These are phyloP conservation scores for Cephus nigrinus DNA, from an alignment of 2,888 invertebrate genomes.

Conservation along the genomic window DNA sequence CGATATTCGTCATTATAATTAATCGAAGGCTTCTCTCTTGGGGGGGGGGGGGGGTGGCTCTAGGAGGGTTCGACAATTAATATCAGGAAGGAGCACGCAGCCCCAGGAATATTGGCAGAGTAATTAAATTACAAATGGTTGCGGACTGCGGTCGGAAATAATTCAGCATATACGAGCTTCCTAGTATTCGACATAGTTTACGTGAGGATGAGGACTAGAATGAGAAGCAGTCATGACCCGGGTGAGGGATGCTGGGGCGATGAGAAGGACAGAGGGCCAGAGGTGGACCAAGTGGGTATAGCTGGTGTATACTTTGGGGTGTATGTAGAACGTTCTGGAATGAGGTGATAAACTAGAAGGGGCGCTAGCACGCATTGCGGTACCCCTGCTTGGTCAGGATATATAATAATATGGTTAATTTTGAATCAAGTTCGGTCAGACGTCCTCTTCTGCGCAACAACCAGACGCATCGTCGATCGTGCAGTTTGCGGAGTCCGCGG, in stretches of 20 bases:
- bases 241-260: neutral
- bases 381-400: neutral
- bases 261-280: too few species aligned
- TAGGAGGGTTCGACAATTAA: neutral
- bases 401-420: conserved; percentile 61
- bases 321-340: neutral
- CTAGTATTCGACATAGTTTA: conserved; percentile 48
- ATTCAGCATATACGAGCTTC: conserved; percentile 56
- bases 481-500: conserved; percentile 50
- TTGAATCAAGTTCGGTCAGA: conserved; percentile 54
- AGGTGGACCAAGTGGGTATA: neutral
- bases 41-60: too few species aligned
- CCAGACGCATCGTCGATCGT: neutral
- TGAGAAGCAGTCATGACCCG: neutral
- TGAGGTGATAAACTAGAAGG: neutral
- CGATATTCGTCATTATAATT: neutral
- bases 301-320: neutral
- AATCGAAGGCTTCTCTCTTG: neutral
- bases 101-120: conserved; percentile 48
- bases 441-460: conserved; percentile 20
- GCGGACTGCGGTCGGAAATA: conserved; percentile 61
- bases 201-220: conserved; percentile 29
- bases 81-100: conserved; percentile 4
- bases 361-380: conserved; percentile 29
- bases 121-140: conserved; percentile 61